Conservation (phyloP, 92 coral and sea anemone genomes). For the Zoanthus sansibaricus region DNA sequence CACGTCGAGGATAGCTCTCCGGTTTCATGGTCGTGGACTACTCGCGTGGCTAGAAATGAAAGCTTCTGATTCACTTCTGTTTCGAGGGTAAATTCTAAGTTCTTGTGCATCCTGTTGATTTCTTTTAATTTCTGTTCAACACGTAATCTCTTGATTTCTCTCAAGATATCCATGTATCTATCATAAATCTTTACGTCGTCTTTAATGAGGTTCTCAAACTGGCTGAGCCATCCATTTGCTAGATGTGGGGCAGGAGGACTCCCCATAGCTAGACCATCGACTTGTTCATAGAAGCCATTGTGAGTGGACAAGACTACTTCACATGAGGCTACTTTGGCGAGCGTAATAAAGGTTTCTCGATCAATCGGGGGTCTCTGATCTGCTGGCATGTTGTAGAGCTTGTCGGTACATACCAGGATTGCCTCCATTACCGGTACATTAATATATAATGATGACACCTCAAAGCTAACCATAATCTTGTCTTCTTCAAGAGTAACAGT, state of each 20-base stretch:
- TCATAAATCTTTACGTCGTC: not conserved
- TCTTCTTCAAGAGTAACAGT: no score
- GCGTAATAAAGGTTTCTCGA: not conserved
- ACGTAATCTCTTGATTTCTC: no score
- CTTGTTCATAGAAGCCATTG: not conserved
- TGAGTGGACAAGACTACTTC: not conserved
- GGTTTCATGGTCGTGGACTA: not conserved
- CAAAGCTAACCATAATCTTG: no score
- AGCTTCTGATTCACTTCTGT: not conserved
- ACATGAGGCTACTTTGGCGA: not conserved
- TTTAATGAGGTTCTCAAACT: conserved; percentile 10
- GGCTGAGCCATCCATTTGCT: conserved; percentile 30
- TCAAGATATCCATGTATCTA: no score
- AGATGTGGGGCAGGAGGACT: conserved; percentile 24
- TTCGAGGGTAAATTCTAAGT: not conserved
- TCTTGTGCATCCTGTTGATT: not conserved
- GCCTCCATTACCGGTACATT: conserved; percentile 36
- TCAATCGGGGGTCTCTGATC: not conserved
- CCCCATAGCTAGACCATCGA: conserved; percentile 25
- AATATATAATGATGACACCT: conserved; percentile 25
- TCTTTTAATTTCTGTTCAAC: not conserved
- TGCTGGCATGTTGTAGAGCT: not conserved
- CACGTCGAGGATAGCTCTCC: not conserved
- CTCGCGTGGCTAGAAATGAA: not conserved
- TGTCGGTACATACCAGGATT: not conserved